These are phyloP conservation scores for Bruchidius siliquastri DNA, from an alignment of 2,888 invertebrate species.

Conservation along the genomic window DNA sequence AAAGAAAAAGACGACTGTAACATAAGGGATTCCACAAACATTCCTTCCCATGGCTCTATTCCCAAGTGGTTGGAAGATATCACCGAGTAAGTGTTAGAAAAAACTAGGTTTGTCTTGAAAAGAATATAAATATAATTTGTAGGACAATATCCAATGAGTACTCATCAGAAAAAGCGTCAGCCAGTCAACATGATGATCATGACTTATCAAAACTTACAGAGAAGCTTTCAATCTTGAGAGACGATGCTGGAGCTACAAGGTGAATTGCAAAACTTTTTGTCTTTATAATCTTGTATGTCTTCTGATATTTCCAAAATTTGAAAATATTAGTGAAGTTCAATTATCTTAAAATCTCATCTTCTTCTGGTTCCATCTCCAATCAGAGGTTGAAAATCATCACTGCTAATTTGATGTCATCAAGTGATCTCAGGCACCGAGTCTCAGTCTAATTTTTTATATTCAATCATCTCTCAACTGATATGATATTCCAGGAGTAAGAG, in stretches of 20 bases:
- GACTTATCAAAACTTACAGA: background rate
- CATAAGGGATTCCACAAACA: constrained; percentile 18
- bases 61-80: constrained; percentile 47
- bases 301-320: too few species aligned
- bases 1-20: constrained; percentile 17
- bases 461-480: too few species aligned
- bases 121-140: constrained; percentile 1
- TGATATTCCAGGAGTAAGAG: background rate
- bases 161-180: background rate
- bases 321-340: too few species aligned
- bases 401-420: too few species aligned
- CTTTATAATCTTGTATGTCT: too few species aligned
- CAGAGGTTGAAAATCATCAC: too few species aligned
- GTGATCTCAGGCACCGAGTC: too few species aligned
- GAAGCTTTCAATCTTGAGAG: background rate
- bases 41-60: constrained; percentile 26
- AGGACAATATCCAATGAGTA: constrained; percentile 20
- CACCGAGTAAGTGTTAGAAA: constrained; percentile 39
- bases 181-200: background rate
- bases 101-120: background rate
- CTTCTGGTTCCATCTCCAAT: too few species aligned
- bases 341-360: too few species aligned
- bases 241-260: background rate
- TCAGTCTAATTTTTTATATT: too few species aligned
- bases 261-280: background rate